Evolutionary conservation across 2,797 vertebrate species (phyloP), one percentile per base, ranked within the genome.

Genomic region (Microtus obscurus): DNA sequence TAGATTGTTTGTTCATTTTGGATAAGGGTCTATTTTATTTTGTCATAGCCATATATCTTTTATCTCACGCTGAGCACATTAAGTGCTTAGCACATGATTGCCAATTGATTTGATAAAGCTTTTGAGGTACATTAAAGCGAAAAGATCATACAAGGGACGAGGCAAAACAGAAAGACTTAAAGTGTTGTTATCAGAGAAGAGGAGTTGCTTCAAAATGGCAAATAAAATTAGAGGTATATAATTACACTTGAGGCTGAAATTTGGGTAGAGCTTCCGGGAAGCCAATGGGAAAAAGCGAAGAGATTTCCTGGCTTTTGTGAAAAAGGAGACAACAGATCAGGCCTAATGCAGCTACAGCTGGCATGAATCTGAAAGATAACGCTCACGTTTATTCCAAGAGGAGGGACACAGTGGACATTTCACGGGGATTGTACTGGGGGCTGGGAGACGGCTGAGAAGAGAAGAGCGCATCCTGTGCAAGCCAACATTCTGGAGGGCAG

Each of bases 81-180:
- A 90, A 77, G 45, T 1, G 11, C 61, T 90, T 11, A 67, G 17
- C 74, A 93, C 3, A 45, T n/a, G 8, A 56, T 71, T 95, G 65
- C 56, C 82, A 78, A 73, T 51, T 94, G 71, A 82, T 78, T 94
- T 37, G 78, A 43, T 76, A 37, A 43, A 37, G 4, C 56, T 85
- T 90, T 56, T 93, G 65, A 87, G 67, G 40, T 56, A 45, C n/a
- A 81, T 87, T 59, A 96, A 95, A 96, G 80, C 10, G 71, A 91
- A 92, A 71, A 40, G 31, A 65, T 93, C 93, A 74, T 27, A 85
- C 12, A 74, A 53, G 27, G 23, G 61, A 37, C 51, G 11, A 61
- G 59, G 40, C 13, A 89, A 94, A 90, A 67, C 2, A 81, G 43
- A 51, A 88, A 89, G 53, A 95, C 91, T 80, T 67, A 56, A 90